These are phyloP conservation scores for Maccullochella peelii DNA, from an alignment of 2,113 vertebrate genomes.

Conservation along the genomic window DNA sequence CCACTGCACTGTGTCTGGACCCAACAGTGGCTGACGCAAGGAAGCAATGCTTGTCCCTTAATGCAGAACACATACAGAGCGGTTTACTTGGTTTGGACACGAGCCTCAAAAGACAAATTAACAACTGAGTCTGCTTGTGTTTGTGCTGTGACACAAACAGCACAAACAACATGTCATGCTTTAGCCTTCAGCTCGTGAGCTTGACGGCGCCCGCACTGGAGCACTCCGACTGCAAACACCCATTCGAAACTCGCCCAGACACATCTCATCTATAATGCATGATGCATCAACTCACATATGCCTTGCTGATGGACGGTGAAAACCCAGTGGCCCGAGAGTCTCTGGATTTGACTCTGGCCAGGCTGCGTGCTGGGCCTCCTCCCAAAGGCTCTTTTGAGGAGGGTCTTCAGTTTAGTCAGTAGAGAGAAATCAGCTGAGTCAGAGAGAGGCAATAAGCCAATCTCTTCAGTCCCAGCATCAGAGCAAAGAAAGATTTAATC, in stretches of 20 bases:
- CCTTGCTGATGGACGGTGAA: constrained; percentile 53
- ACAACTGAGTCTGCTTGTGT: constrained; percentile 30
- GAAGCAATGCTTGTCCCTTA: neutral
- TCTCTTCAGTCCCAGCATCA: constrained; percentile 23
- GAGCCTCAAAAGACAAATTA: constrained; percentile 34
- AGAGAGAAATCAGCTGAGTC: constrained; percentile 59
- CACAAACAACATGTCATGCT: constrained; percentile 44
- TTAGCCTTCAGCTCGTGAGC: constrained; percentile 48
- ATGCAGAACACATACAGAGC: neutral
- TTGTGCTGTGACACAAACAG: constrained; percentile 33
- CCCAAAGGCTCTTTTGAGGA: constrained; percentile 21
- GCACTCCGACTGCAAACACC: constrained; percentile 63
- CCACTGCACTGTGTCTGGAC: constrained; percentile 16
- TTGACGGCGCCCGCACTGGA: constrained; percentile 34
- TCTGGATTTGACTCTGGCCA: constrained; percentile 28
- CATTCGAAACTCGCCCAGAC: constrained; percentile 68
- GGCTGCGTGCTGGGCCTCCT: constrained; percentile 23
- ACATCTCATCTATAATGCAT: constrained; percentile 83
- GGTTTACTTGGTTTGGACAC: neutral
- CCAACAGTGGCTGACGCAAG: neutral
- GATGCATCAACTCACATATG: constrained; percentile 71
- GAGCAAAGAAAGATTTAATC: constrained; percentile 33
- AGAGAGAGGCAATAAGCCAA: constrained; percentile 37
- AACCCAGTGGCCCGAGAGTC: constrained; percentile 28
- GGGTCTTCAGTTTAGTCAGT: constrained; percentile 44